Percentiles rank a stretch among this genome's conserved stretches.
Evolutionary conservation across 2,113 vertebrate species (phyloP).

Genomic region (Phalacrocorax brasilianus): DNA sequence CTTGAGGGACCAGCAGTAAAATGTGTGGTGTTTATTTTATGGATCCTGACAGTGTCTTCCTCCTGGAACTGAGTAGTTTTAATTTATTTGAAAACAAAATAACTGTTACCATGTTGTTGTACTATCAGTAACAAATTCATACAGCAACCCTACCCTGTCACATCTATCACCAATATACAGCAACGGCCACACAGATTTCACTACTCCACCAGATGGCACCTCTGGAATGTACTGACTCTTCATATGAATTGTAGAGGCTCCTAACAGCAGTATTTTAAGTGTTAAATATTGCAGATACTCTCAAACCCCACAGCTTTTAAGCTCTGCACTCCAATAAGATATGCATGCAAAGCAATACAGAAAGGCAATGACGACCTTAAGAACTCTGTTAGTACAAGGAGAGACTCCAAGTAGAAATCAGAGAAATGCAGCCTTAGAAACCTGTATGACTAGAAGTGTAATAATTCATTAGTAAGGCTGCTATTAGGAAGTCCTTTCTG

Average conservation of each 20-base stretch:
- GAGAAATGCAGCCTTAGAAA: background rate
- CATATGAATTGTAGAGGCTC: accelerated
- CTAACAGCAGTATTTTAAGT: no score
- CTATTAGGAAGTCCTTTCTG: background rate
- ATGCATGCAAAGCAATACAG: background rate
- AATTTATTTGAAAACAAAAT: background rate
- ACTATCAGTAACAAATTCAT: accelerated
- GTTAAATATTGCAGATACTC: background rate
- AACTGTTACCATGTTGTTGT: background rate
- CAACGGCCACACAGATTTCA: accelerated
- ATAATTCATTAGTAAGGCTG: background rate
- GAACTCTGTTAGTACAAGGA: background rate
- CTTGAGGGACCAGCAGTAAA: background rate
- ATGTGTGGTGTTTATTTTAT: background rate
- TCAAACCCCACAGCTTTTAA: background rate
- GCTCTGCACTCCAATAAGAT: background rate
- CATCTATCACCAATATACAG: accelerated
- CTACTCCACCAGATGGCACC: background rate
- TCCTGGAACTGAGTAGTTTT: background rate
- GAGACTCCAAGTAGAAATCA: background rate
- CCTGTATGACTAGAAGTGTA: background rate
- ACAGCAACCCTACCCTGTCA: background rate
- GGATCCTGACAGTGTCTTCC: background rate
- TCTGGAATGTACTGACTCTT: background rate
- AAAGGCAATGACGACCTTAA: background rate